Evolutionary conservation across 2,797 vertebrate genomes (phyloP).

Genomic region (Sebastolobus alascanus): DNA sequence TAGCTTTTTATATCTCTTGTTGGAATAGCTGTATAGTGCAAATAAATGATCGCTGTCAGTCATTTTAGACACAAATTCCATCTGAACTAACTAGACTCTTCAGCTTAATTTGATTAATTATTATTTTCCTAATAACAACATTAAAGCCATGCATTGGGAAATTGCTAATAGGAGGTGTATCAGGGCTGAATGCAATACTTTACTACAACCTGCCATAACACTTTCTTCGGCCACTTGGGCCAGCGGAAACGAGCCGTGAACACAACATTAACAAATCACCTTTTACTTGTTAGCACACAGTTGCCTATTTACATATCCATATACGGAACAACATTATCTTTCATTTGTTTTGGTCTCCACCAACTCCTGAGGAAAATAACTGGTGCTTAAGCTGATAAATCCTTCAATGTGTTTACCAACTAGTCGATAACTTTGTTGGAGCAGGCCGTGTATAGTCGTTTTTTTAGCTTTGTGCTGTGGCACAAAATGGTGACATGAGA

Average conservation of each 20-base stretch:
- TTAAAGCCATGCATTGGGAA: not conserved
- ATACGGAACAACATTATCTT: not conserved
- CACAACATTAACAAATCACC: not conserved
- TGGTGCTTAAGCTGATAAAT: not conserved
- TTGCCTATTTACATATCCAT: not conserved
- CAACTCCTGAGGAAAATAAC: not conserved
- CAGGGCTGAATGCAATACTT: not conserved
- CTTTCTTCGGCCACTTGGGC: accelerated
- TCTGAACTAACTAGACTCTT: not conserved
- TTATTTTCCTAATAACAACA: not conserved
- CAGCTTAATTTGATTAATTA: not conserved
- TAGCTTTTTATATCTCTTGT: not conserved
- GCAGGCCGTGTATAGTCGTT: not conserved
- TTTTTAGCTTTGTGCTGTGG: not conserved
- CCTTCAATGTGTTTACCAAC: not conserved
- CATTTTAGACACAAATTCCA: not conserved
- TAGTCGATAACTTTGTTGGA: not conserved
- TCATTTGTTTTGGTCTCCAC: not conserved
- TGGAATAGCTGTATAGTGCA: not conserved
- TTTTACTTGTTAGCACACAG: not conserved
- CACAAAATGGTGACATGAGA: too few species aligned
- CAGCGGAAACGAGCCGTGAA: not conserved
- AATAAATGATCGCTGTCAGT: not conserved
- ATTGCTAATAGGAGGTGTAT: not conserved
- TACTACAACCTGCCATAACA: not conserved